These are phyloP conservation scores for Steatornis caripensis DNA, from an alignment of 2,113 vertebrate genomes.

Conservation along the genomic window DNA sequence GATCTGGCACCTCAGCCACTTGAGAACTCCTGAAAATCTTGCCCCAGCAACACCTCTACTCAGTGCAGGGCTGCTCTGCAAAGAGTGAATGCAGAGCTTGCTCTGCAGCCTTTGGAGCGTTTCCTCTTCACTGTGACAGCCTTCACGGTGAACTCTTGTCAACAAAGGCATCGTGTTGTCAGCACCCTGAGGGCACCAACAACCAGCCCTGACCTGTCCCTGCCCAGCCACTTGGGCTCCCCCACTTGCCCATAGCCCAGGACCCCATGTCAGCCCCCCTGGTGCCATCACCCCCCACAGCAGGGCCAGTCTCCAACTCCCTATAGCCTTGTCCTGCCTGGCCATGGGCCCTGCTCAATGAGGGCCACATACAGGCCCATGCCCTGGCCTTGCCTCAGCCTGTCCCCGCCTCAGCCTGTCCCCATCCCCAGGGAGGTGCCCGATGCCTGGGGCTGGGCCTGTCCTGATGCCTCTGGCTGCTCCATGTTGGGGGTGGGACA, in stretches of 20 bases:
- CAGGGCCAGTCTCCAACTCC: neutral
- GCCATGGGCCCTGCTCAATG: fast-evolving
- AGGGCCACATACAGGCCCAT: no score
- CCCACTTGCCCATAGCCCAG: neutral
- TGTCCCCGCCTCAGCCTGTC: fast-evolving
- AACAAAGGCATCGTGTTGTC: neutral
- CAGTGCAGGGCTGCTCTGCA: neutral
- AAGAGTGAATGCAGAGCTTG: neutral
- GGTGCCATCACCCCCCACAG: fast-evolving
- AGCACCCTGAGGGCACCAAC: neutral
- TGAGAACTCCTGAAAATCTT: neutral
- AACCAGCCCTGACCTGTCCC: neutral
- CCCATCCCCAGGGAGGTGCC: neutral
- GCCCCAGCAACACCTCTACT: neutral
- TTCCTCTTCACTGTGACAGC: neutral
- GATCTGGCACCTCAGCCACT: neutral
- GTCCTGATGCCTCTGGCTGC: fast-evolving
- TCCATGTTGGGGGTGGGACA: neutral
- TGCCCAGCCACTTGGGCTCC: neutral
- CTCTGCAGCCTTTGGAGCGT: neutral
- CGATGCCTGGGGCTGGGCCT: fast-evolving
- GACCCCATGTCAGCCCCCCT: neutral
- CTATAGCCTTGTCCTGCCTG: neutral
- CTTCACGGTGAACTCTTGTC: fast-evolving
- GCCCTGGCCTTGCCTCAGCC: no score